These are phyloP conservation scores for Onychostoma macrolepis DNA, from an alignment of 2,113 vertebrate genomes.

Conservation along the genomic window DNA sequence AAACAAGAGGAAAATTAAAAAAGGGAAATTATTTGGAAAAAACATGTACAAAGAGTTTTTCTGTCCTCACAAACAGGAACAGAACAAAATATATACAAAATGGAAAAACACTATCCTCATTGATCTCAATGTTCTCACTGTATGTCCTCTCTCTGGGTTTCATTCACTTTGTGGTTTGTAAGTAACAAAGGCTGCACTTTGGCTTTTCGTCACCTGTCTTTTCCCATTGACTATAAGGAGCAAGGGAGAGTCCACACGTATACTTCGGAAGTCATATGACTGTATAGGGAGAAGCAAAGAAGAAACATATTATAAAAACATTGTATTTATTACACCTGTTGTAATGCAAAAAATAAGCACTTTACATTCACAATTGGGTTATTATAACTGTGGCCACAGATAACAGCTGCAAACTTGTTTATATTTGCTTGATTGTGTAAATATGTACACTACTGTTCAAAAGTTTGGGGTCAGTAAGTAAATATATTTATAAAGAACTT, in stretches of 20 bases:
- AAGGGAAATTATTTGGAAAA: conserved; percentile 57
- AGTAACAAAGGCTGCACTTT: conserved; percentile 82
- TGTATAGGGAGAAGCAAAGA: conserved; percentile 45
- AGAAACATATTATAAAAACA: neutral
- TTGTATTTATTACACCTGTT: neutral
- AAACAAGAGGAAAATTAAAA: conserved; percentile 47
- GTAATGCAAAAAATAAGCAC: neutral
- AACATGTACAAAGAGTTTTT: conserved; percentile 66
- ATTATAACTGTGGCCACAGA: neutral
- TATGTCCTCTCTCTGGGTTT: conserved; percentile 50
- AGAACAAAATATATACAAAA: conserved; percentile 55
- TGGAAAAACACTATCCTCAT: conserved; percentile 48
- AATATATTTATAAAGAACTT: neutral
- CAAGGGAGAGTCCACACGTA: conserved; percentile 87
- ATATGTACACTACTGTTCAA: neutral
- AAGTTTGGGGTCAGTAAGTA: neutral
- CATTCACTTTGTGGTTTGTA: conserved; percentile 84
- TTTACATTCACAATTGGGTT: neutral
- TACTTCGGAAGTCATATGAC: conserved; percentile 81
- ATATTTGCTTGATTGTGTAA: neutral
- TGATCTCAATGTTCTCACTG: conserved; percentile 16
- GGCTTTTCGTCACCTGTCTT: conserved; percentile 80
- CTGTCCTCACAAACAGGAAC: conserved; percentile 47
- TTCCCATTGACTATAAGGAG: conserved; percentile 89
- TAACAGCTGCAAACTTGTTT: neutral